Evolutionary conservation across 2,888 invertebrate species (phyloP).

Genomic region (Drosophila buzzatii): DNA sequence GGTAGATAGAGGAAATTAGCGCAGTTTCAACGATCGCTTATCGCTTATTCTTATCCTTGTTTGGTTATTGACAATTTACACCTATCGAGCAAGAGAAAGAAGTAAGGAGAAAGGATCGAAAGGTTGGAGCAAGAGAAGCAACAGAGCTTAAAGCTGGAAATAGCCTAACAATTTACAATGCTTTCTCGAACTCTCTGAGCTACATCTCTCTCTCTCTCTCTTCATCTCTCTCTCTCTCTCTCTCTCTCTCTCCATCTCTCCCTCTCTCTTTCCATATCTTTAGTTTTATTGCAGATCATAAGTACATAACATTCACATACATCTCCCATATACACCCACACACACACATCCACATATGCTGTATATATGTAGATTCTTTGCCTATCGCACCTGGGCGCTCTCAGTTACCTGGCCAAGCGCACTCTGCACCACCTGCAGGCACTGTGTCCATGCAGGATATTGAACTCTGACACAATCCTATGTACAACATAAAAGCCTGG

Average conservation of each 20-base stretch:
- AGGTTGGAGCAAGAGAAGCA: not conserved
- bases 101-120: not conserved
- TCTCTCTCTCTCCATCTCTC: not conserved
- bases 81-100: too few relatives aligned
- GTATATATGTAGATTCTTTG: not conserved
- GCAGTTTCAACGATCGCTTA: not conserved
- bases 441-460: constrained; percentile 67
- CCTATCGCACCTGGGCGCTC: not conserved
- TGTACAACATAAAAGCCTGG: constrained; percentile 41
- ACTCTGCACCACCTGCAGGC: constrained; percentile 50
- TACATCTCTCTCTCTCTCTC: not conserved
- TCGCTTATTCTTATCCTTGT: not conserved
- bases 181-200: too few relatives aligned
- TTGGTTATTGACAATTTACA: not conserved
- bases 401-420: constrained; percentile 19
- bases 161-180: not conserved
- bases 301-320: not conserved
- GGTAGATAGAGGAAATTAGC: too few relatives aligned
- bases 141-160: not conserved
- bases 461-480: constrained; percentile 79
- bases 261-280: not conserved
- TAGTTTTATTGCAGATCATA: constrained; percentile 2
- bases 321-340: not conserved
- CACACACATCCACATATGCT: not conserved
- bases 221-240: not conserved